These are phyloP conservation scores for Tenthredo amoena DNA, from an alignment of 2,888 invertebrate genomes.

Conservation along the genomic window DNA sequence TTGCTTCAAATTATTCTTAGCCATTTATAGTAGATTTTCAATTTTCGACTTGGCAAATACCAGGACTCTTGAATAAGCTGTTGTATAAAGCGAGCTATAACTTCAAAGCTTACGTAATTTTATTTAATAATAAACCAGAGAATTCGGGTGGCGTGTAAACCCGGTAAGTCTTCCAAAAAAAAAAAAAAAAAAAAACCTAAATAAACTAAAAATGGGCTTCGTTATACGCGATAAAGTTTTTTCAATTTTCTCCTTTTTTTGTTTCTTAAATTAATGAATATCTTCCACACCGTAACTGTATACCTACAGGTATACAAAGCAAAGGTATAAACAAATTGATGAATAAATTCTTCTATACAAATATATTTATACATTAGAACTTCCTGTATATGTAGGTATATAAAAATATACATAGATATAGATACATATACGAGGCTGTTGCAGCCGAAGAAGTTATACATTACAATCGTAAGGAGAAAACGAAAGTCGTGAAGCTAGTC, in stretches of 20 bases:
- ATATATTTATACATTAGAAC: background rate
- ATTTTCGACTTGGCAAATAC: background rate
- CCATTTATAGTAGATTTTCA: background rate
- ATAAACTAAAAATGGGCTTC: background rate
- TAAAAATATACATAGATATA: too few species aligned
- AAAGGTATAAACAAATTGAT: background rate
- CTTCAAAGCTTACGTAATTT: conserved; percentile 23
- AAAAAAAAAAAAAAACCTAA: background rate
- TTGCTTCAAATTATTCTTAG: background rate
- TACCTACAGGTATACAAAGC: background rate
- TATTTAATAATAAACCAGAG: conserved; percentile 18
- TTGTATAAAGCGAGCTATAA: background rate
- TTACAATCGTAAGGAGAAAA: background rate
- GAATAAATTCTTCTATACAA: background rate
- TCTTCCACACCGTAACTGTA: too few species aligned
- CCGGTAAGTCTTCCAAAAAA: background rate
- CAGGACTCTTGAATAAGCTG: background rate
- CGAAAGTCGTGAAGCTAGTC: background rate
- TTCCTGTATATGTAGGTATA: background rate
- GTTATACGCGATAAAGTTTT: background rate
- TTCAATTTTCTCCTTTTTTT: background rate
- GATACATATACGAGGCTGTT: background rate
- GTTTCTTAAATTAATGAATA: background rate
- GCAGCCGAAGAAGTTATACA: background rate
- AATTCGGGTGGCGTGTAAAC: background rate